Base-by-base conservation (phyloP, 2,797 vertebrate species). In the Protonibea diacanthus region DNA sequence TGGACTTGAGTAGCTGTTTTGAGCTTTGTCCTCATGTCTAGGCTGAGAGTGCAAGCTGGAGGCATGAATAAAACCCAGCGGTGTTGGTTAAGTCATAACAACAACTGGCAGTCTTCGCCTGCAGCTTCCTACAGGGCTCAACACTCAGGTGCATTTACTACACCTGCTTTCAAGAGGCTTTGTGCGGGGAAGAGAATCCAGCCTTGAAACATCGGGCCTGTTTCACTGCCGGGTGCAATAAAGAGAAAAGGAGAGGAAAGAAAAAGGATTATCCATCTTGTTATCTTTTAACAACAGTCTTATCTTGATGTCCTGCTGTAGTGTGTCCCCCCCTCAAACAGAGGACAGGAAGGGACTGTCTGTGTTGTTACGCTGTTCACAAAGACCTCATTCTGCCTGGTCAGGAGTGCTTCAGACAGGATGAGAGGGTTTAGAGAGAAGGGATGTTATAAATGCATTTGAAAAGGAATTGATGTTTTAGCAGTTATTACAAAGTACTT, bases 261-360 rank as follows among this genome's bases (percentile, higher is more conserved):
- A 63, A 80, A 81, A 80, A 58, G 81, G 89, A 91, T 92, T 90
- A 93, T 88, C 86, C 78, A 62, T 82, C 78, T 85, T 84, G 81
- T 91, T 92, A 91, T 95, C 91, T 94, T 89, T 87, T 78, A 82
- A 88, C 80, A 85, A 79, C 88, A 73, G 67, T 84, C 87, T 94
- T 94, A 95, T 95, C 93, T 94, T 90, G 91, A 93, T 92, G 92
- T 92, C 91, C 92, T 94, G 90, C 71, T 90, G 80, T 51, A 67
- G 81, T 64, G 74, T 84, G 74, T 83, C 74, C 74, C 74, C 60
- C 56, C 58, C 42, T 2, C 86, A 75, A 48, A 83, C 84, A 91
- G 84, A 87, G 86, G 88, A 90, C 91, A 90, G 89, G 88, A 91
- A 85, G 86, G 67, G 73, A 44, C 83, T 81, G 84, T 90, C 86